Evolutionary conservation across 92 coral and sea anemone species (phyloP).

Genomic region (Parazoanthus swiftii): DNA sequence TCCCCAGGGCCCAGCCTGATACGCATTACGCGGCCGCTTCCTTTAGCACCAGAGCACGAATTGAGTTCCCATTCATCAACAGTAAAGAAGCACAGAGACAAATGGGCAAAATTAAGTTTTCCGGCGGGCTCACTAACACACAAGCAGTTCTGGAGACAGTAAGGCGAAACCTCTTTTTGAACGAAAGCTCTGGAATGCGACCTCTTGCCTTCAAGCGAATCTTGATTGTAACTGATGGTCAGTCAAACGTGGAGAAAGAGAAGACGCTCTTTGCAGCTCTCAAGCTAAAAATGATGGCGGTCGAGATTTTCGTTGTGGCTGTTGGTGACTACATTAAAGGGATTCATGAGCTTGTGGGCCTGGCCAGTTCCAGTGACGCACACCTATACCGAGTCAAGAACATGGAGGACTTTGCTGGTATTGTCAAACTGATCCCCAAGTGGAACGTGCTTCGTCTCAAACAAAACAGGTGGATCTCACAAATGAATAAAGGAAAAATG

Average conservation of each 20-base stretch:
- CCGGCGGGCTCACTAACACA: conserved; percentile 74
- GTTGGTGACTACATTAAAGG: conserved; percentile 69
- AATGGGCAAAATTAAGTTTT: conserved; percentile 52
- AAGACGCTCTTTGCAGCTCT: conserved; percentile 55
- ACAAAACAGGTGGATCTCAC: neutral
- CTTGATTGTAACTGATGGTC: conserved; percentile 74
- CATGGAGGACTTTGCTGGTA: conserved; percentile 52
- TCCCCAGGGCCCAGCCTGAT: conserved; percentile 47
- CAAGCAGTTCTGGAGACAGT: conserved; percentile 63
- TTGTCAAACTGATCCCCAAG: conserved; percentile 66
- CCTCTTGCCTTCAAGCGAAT: conserved; percentile 57
- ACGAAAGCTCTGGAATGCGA: conserved; percentile 45
- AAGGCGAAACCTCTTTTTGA: conserved; percentile 37
- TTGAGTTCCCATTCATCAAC: conserved; percentile 49
- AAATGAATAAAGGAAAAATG: neutral
- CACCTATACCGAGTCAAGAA: conserved; percentile 72
- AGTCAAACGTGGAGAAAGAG: conserved; percentile 57
- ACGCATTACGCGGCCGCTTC: conserved; percentile 60
- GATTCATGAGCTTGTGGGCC: conserved; percentile 61
- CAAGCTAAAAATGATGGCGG: conserved; percentile 53
- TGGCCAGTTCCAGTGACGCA: conserved; percentile 67
- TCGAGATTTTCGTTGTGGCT: conserved; percentile 74
- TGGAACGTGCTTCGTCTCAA: neutral
- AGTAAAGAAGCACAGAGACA: conserved; percentile 37
- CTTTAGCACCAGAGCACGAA: conserved; percentile 55